Conservation (phyloP, 2,888 invertebrate genomes). For the Leptinotarsa tumamoca region DNA sequence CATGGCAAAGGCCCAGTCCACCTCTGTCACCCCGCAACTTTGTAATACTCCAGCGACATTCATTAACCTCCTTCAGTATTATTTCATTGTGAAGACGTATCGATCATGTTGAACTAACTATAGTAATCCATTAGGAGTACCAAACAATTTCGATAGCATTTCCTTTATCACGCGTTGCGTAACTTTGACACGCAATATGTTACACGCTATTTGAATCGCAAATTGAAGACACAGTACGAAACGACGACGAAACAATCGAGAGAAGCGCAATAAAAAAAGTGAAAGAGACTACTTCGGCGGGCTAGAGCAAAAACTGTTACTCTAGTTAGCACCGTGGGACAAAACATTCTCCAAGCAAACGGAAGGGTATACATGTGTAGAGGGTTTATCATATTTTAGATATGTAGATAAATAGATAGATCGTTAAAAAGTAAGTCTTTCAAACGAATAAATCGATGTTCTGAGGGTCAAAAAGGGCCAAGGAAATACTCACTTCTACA, state of each 20-base stretch:
- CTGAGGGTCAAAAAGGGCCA: no score
- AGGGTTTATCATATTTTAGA: no score
- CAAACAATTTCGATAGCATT: slow-evolving; percentile 40
- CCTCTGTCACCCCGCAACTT: slow-evolving; percentile 13
- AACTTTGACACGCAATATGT: slow-evolving; percentile 36
- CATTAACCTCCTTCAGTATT: slow-evolving; percentile 55
- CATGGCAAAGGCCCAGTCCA: not conserved
- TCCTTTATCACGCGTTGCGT: slow-evolving; percentile 41
- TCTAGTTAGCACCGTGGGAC: no score
- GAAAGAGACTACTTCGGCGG: not conserved
- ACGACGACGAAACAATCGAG: not conserved
- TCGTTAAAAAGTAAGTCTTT: no score
- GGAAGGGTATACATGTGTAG: no score
- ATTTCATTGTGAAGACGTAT: slow-evolving; percentile 50
- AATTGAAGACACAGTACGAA: slow-evolving; percentile 23
- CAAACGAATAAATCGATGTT: no score
- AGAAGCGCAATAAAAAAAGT: slow-evolving; percentile 1
- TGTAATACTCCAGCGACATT: slow-evolving; percentile 47
- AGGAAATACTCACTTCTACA: no score
- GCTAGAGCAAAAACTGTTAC: no score
- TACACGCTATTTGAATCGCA: slow-evolving; percentile 34
- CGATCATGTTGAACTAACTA: slow-evolving; percentile 47
- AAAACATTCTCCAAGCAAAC: no score
- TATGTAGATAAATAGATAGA: no score
- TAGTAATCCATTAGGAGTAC: slow-evolving; percentile 41